A percentile compares a stretch with the other conserved stretches of the same genome.
Evolutionary conservation across 2,113 vertebrate species (phyloP).

Genomic region (Cochlearius cochlearius): DNA sequence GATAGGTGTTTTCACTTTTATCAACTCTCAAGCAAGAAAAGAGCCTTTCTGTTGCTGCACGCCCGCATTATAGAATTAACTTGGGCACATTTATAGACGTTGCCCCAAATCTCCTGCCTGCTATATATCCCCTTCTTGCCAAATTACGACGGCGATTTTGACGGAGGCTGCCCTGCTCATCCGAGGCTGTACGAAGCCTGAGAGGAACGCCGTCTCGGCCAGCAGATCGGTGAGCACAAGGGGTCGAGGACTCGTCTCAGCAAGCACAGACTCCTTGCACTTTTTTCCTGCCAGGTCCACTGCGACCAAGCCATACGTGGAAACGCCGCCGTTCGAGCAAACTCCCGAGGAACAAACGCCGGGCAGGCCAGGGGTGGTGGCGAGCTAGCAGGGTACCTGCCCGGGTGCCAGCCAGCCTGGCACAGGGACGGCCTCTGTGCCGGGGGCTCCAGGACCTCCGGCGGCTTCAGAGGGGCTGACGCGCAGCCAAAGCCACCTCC

Average conservation of each 20-base stretch:
- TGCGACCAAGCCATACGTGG: accelerated
- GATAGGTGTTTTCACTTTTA: neutral
- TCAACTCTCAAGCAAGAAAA: neutral
- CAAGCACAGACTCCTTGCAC: neutral
- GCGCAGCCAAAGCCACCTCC: neutral
- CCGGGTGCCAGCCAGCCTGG: neutral
- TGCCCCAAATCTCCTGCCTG: neutral
- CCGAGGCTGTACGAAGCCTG: neutral
- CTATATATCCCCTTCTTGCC: neutral
- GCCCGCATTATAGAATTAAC: neutral
- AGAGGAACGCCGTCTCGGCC: accelerated
- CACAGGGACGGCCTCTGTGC: neutral
- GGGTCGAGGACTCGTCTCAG: neutral
- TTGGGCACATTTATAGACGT: neutral
- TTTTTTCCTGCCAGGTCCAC: neutral
- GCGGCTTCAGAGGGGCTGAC: neutral
- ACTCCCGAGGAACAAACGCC: neutral
- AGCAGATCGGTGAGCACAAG: accelerated
- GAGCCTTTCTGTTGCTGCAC: accelerated
- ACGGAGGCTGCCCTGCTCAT: neutral
- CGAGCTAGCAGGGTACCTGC: neutral
- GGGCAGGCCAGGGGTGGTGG: neutral
- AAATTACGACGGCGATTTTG: accelerated
- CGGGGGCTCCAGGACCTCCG: neutral
- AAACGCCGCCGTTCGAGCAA: accelerated